phyloP scores from a whole-genome alignment of 2,113 vertebrate species.

The Cephalopterus ornatus region DNA sequence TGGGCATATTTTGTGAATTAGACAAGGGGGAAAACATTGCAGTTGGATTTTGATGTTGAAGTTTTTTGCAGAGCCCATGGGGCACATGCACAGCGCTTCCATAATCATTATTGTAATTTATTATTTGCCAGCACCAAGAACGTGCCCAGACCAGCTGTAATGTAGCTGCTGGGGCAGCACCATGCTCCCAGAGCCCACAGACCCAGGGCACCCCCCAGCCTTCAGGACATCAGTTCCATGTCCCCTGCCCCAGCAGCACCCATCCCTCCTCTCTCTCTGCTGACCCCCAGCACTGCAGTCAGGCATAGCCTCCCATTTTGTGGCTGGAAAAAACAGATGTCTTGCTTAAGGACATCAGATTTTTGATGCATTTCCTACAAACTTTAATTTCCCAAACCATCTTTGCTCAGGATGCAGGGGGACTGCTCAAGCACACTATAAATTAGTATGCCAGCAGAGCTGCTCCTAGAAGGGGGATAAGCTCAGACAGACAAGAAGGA shows the following conservation, averaged over 20 bases:
- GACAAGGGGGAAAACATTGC: conserved; percentile 8
- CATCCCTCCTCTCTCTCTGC: not conserved
- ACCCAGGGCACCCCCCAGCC: not conserved
- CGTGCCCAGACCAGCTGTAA: not conserved
- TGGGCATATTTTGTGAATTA: conserved; percentile 28
- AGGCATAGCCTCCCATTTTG: not conserved
- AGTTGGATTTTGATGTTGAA: conserved; percentile 7
- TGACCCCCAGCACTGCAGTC: not conserved
- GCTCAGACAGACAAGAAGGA: conserved; percentile 37
- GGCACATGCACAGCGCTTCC: not conserved
- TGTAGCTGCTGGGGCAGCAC: fast-evolving
- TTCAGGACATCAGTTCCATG: fast-evolving
- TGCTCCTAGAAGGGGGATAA: conserved; percentile 22
- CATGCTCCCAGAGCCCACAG: not conserved
- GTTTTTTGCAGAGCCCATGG: conserved; percentile 18
- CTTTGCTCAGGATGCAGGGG: not conserved
- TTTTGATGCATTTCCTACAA: conserved; percentile 29
- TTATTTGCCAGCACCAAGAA: not conserved
- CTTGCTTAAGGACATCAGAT: conserved; percentile 30
- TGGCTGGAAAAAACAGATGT: conserved; percentile 16
- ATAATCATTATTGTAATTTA: not conserved
- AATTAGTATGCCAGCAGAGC: conserved; percentile 40
- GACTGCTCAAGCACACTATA: not conserved
- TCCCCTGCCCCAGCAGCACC: not conserved
- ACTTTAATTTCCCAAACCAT: conserved; percentile 40